phyloP scores from a whole-genome alignment of 2,888 invertebrate genomes.

The Ethmia dodecea region DNA sequence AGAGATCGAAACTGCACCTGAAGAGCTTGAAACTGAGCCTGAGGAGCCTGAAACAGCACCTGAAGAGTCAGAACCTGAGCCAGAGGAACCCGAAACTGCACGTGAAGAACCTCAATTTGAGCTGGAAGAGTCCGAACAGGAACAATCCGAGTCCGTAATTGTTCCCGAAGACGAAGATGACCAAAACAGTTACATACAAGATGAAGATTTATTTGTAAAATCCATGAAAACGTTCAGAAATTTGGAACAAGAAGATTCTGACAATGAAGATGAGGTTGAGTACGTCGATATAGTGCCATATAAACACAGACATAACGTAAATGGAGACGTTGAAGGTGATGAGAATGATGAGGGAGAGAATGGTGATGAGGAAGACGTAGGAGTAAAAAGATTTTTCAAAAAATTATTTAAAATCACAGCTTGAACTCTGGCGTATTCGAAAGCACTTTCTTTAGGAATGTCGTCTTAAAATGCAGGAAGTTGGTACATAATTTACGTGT shows the following conservation, averaged over 20 bases:
- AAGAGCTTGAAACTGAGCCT: conserved; percentile 9
- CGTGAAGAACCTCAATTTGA: not conserved
- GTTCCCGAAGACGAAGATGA: not conserved
- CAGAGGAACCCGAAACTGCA: not conserved
- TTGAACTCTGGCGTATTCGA: conserved; percentile 32
- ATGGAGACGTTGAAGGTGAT: conserved; percentile 8
- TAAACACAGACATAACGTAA: conserved; percentile 8
- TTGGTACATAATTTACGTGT: conserved; percentile 7
- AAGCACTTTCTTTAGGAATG: conserved; percentile 41
- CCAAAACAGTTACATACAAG: no score
- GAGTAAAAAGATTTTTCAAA: conserved; percentile 33
- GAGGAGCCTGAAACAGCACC: not conserved
- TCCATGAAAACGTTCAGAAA: not conserved
- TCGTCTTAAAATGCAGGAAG: conserved; percentile 31
- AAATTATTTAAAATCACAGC: conserved; percentile 37
- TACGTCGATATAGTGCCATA: conserved; percentile 5
- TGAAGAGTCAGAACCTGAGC: not conserved
- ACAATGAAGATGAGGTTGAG: not conserved
- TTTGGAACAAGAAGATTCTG: not conserved
- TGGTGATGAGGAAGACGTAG: conserved; percentile 12
- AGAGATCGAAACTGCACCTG: not conserved
- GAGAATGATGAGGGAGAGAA: conserved; percentile 14
- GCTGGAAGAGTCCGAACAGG: not conserved
- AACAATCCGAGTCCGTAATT: no score
- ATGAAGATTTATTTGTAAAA: not conserved